Base-by-base conservation (phyloP, 2,113 vertebrate species). In the Embiotoca jacksoni region DNA sequence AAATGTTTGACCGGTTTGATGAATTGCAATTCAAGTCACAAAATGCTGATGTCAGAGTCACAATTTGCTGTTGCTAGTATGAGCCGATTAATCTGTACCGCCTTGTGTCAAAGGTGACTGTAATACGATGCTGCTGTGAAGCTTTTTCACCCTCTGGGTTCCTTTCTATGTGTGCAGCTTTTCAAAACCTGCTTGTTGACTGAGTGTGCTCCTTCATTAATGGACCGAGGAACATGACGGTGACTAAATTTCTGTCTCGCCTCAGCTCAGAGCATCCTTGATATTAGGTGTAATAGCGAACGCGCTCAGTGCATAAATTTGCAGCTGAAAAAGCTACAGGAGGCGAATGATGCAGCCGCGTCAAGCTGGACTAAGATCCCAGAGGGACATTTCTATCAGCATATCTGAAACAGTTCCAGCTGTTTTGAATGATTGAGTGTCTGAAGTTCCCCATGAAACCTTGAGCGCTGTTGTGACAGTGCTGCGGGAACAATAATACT, bases 261-360 rank as follows among this genome's bases (percentile, higher is more conserved):
- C 32, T 35, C 47, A 31, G 7, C 32, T 61, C 39, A 62, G 23
- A 13, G 37, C 49, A 30, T 35, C 14, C 1, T 10, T 35, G 35
- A 69, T 63, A 56, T 66, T 36, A 35, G 16, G 5, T 61, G 50
- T 57, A 35, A 65, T 66, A 49, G 10, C 41, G 39, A 49, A 52
- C 31, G 1, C n/a, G 55, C 33, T 64, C 0, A 7, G 60, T 70
- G 61, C 69, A 68, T 78, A 59, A 15, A 78, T 63, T 67, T 59
- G 41, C 31, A 13, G n/a, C 23, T 15, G 50, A 49, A 61, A 66
- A 72, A 50, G 47, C 23, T 6, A 37, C n/a, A 13, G 49, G 54
- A 60, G 32, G 39, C 8, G 23, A 65, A 33, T 4, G 63, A 60
- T 23, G n/a, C 55, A 52, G 32, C 46, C 1, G 11, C 50, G 46